These are phyloP conservation scores for Clistopyga incitator DNA, from an alignment of 2,888 invertebrate genomes.

Conservation along the genomic window DNA sequence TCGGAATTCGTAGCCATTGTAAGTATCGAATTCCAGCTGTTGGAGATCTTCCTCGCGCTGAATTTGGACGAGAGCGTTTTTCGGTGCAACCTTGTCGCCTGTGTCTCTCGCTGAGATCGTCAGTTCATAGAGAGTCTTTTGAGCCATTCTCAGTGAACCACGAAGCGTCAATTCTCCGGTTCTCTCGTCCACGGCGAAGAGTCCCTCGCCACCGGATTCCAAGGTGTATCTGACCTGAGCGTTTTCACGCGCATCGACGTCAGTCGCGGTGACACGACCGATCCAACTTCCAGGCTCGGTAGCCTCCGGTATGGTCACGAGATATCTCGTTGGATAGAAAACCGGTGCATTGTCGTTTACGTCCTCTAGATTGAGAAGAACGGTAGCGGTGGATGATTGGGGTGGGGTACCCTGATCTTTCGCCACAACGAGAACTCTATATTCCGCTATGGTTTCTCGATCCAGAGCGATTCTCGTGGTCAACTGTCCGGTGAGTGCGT, in stretches of 20 bases:
- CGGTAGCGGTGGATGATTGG: constrained; percentile 95
- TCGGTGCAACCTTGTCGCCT: constrained; percentile 90
- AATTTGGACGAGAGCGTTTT: constrained; percentile 93
- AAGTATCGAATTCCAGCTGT: constrained; percentile 90
- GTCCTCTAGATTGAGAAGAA: constrained; percentile 92
- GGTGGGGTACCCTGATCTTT: constrained; percentile 96
- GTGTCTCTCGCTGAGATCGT: constrained; percentile 93
- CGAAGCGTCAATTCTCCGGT: constrained; percentile 91
- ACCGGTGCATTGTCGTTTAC: constrained; percentile 96
- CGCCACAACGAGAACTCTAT: constrained; percentile 94
- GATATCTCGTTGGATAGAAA: constrained; percentile 96
- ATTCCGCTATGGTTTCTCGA: constrained; percentile 91
- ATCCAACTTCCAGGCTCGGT: constrained; percentile 88
- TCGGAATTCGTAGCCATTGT: constrained; percentile 92
- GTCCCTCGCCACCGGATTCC: constrained; percentile 91
- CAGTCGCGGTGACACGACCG: constrained; percentile 92
- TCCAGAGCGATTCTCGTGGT: constrained; percentile 92
- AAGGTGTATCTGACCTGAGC: constrained; percentile 92
- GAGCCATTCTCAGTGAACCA: constrained; percentile 87
- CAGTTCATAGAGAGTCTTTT: constrained; percentile 90
- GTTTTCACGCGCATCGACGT: constrained; percentile 95
- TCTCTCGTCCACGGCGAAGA: constrained; percentile 92
- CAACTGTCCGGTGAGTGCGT: constrained; percentile 93
- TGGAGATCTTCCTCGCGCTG: constrained; percentile 90
- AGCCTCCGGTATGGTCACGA: constrained; percentile 91